phyloP scores from a whole-genome alignment of 2,113 vertebrate genomes.

The Anas platyrhynchos region DNA sequence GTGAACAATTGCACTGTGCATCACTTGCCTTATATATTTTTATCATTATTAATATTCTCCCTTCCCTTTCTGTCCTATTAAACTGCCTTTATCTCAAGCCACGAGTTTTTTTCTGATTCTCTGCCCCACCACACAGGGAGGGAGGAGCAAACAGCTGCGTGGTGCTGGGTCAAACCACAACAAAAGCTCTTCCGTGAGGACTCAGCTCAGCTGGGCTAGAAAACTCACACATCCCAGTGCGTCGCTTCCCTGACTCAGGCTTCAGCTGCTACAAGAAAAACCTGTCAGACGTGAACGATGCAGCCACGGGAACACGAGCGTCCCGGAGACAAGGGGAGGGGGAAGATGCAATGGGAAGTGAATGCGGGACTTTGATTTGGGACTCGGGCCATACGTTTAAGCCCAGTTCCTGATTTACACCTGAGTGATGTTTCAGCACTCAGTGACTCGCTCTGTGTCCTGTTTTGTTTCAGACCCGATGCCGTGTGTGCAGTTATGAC shows the following conservation, averaged over 20 bases:
- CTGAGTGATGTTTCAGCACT: background rate
- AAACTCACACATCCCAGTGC: no score
- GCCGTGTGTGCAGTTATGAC: background rate
- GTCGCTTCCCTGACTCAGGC: background rate
- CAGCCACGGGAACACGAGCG: background rate
- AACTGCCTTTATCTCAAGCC: no score
- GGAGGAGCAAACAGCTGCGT: no score
- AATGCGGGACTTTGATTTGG: background rate
- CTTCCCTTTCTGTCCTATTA: no score
- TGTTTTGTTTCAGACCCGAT: background rate
- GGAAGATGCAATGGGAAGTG: background rate
- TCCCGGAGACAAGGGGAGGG: background rate
- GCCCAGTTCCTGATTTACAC: background rate
- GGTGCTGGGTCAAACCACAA: no score
- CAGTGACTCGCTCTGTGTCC: background rate
- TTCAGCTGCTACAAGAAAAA: conserved; percentile 47
- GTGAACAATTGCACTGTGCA: no score
- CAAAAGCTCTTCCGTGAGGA: background rate
- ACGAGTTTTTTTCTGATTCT: no score
- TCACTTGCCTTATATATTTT: no score
- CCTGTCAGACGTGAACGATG: background rate
- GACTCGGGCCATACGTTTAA: background rate
- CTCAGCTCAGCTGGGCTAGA: background rate
- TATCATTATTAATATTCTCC: no score
- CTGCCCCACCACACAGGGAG: no score